Evolutionary conservation across 2,888 invertebrate species (phyloP), one percentile per base, ranked within the genome.

Genomic region (Drosophila engyochracea): DNA sequence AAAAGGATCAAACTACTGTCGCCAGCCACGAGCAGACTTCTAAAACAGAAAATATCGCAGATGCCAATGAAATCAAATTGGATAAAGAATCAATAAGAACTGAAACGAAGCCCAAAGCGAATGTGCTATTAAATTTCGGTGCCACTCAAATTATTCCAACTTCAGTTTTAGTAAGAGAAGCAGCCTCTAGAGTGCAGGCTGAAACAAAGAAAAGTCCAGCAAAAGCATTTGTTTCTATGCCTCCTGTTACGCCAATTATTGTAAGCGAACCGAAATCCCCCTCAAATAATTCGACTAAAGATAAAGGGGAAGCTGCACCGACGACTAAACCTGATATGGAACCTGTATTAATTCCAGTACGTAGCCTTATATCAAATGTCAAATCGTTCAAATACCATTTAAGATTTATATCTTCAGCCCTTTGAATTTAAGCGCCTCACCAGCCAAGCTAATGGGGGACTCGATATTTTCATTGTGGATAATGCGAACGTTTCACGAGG

Each of bases 391-490:
- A 3, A 2, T 25, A 28, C 12, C 3, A 25, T 28, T 10, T 37
- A 14, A 14, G 16, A 33, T 2, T 31, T 30, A 4, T 7, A 7
- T n/a, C 35, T 16, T 39, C 33, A 85, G 85, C 89, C 86, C 0
- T 85, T 88, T 16, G 58, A 76, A 35, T 25, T 54, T 10, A 64
- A 25, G 9, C 76, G 62, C 1, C 28, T 85, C 3, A 33, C 6
- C 7, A 44, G 14, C 19, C 53, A 51, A 4, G 19, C 4, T 9
- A 31, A 12, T 3, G 53, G 58, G 0, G 83, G 85, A 1, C 39
- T 85, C 1, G 69, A 85, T 33, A 49, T 75, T 4, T 68, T 60
- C 28, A 53, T 85, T 66, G 89, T 85, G 31, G 79, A 88, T 14
- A 83, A 69, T 31, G 16, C 74, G 1, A 69, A 58, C 39, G 28